Conservation (phyloP, 2,888 invertebrate species). For the Drosophila paracracens region DNA sequence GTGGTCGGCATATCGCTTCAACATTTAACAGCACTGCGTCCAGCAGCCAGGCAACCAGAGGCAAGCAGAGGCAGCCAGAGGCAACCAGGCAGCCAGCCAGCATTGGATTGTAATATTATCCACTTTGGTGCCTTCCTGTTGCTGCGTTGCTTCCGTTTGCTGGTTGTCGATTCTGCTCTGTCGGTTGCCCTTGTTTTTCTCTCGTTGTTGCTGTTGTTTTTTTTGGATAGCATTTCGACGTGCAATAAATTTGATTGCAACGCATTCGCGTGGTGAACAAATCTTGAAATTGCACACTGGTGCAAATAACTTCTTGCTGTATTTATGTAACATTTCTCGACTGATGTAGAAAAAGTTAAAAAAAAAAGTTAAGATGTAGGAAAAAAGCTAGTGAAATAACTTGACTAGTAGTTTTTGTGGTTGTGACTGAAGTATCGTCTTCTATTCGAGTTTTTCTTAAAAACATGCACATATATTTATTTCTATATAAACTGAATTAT, state of each 20-base stretch:
- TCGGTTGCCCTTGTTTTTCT: slow-evolving; percentile 16
- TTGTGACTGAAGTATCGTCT: neutral
- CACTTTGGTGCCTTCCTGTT: slow-evolving; percentile 70
- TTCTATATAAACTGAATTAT: neutral
- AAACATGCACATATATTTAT: neutral
- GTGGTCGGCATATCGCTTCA: slow-evolving; percentile 17
- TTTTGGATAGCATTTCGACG: slow-evolving; percentile 52
- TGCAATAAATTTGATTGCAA: slow-evolving; percentile 72
- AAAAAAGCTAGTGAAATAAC: neutral
- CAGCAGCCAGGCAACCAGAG: neutral
- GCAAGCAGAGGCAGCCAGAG: neutral
- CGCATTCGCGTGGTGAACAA: slow-evolving; percentile 57
- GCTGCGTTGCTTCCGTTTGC: slow-evolving; percentile 55
- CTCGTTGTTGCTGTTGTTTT: slow-evolving; percentile 17
- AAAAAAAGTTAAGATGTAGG: neutral
- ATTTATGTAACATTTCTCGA: neutral
- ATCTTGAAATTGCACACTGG: slow-evolving; percentile 46
- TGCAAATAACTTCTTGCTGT: neutral
- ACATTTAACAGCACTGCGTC: slow-evolving; percentile 8
- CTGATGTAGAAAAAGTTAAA: neutral
- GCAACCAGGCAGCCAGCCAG: neutral
- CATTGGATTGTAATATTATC: slow-evolving; percentile 65
- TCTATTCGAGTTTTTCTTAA: neutral
- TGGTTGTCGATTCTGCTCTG: slow-evolving; percentile 42
- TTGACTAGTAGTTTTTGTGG: neutral